Evolutionary conservation across 1,140 invertebrate genomes (phyloP).

Genomic region (Scaptomyza pallida): DNA sequence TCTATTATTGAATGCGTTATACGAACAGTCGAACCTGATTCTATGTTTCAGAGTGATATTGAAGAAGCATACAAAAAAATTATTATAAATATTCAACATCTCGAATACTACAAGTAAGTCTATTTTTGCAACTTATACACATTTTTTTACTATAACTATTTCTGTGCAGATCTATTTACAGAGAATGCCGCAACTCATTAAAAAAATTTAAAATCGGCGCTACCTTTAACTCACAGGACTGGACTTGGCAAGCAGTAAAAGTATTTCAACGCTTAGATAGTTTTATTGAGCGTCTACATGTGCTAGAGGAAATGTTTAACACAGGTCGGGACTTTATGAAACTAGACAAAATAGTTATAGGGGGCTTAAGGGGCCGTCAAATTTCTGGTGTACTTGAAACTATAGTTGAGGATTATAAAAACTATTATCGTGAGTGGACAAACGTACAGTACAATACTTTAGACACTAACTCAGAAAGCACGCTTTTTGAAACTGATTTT

Average conservation of each 20-base stretch:
- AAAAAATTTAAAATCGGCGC: conserved; percentile 73
- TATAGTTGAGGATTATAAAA: conserved; percentile 89
- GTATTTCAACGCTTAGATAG: conserved; percentile 88
- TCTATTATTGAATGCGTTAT: conserved; percentile 87
- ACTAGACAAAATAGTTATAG: conserved; percentile 92
- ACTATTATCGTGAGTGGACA: conserved; percentile 87
- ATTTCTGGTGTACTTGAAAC: conserved; percentile 84
- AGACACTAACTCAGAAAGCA: conserved; percentile 86
- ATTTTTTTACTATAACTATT: background rate
- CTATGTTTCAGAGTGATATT: conserved; percentile 89
- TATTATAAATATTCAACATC: conserved; percentile 78
- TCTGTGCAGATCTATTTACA: conserved; percentile 83
- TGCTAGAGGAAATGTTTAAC: conserved; percentile 87
- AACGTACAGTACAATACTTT: conserved; percentile 85
- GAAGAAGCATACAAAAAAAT: conserved; percentile 85
- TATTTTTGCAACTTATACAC: background rate
- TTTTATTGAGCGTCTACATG: conserved; percentile 86
- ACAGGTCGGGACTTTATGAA: conserved; percentile 90
- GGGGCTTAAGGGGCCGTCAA: conserved; percentile 88
- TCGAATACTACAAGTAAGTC: conserved; percentile 83
- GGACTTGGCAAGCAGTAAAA: conserved; percentile 88
- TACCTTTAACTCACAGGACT: conserved; percentile 84
- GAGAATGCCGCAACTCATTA: conserved; percentile 86
- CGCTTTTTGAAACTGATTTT: conserved; percentile 86
- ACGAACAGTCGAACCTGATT: conserved; percentile 84